Evolutionary conservation across 1,140 invertebrate genomes (phyloP), one percentile per base, ranked within the genome.

Genomic region (Rhyacophila brunnea): DNA sequence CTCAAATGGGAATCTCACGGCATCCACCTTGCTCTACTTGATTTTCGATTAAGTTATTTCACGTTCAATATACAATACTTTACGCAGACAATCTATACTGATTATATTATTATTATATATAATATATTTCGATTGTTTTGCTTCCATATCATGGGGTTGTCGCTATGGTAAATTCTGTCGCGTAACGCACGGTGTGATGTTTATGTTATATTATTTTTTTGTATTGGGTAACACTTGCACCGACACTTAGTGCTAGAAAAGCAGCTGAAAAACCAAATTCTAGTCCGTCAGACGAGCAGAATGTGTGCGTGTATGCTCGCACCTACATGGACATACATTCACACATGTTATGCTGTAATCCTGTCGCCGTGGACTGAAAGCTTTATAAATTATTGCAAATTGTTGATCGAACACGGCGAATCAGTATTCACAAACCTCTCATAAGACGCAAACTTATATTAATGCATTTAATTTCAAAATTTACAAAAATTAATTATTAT

Each of bases 231-330:
- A 50, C 48, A 55, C 46, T 17, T 53, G 52, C 52, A 46, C 52
- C 52, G 52, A 55, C 43, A 35, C 44, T 14, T 65, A 50, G 63
- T 65, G 63, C 63, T 65, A 65, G 63, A 65, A 65, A 65, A 65
- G 58, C 63, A 61, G 63, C 63, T 65, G 14, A 58, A 57, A 52
- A 52, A 42, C 23, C 23, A 28, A 49, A 48, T 32, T 20, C 19
- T 18, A 47, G 34, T 32, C 35, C 17, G 36, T 49, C 55, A 36
- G 48, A 55, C 52, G 36, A 17, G 18, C n/a, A 54, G 10, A 17
- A 34, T 34, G 55, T 36, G 45, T 35, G 47, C 35, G 43, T 48
- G 44, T 5, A 46, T 46, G 18, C 2, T 17, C 18, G 2, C 15
- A 19, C 18, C 11, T 7, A 46, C 4, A 46, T 46, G 44, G 23